Conservation (phyloP, 2,888 invertebrate genomes). For the Ennomos erosarius region DNA sequence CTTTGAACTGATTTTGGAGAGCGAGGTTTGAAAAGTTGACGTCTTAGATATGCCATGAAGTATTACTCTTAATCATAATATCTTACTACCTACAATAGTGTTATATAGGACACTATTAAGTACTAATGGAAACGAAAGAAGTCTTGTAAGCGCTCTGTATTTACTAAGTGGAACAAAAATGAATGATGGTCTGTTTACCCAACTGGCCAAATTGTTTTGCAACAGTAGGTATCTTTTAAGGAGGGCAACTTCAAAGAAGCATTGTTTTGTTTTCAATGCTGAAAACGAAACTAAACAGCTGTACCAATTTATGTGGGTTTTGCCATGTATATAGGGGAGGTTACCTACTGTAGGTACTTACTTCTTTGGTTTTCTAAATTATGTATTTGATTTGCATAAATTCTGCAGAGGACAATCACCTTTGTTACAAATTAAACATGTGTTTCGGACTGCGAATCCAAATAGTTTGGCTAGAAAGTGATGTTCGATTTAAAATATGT, state of each 20-base stretch:
- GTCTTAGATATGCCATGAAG: too few species aligned
- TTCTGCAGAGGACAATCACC: constrained; percentile 20
- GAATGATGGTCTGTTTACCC: constrained; percentile 31
- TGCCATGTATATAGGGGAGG: constrained; percentile 32
- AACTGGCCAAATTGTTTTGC: constrained; percentile 19
- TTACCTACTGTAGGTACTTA: not conserved
- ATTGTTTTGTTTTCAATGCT: constrained; percentile 44
- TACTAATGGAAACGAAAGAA: not conserved
- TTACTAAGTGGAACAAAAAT: constrained; percentile 11
- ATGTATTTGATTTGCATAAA: constrained; percentile 18
- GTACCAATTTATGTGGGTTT: constrained; percentile 48
- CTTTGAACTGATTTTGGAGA: too few species aligned
- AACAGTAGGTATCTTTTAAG: constrained; percentile 30
- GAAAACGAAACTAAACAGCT: constrained; percentile 55
- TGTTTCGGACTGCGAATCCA: too few species aligned
- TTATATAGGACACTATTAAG: not conserved
- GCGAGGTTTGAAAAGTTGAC: too few species aligned
- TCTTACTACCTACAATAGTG: too few species aligned
- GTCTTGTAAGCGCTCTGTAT: not conserved
- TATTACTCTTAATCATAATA: too few species aligned
- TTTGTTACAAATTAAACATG: constrained; percentile 14
- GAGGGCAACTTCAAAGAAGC: constrained; percentile 62
- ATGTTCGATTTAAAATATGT: too few species aligned
- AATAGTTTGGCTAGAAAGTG: too few species aligned
- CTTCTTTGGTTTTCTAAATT: constrained; percentile 16